Evolutionary conservation across 2,888 invertebrate genomes (phyloP).

Genomic region (Steinernema carpocapsae): DNA sequence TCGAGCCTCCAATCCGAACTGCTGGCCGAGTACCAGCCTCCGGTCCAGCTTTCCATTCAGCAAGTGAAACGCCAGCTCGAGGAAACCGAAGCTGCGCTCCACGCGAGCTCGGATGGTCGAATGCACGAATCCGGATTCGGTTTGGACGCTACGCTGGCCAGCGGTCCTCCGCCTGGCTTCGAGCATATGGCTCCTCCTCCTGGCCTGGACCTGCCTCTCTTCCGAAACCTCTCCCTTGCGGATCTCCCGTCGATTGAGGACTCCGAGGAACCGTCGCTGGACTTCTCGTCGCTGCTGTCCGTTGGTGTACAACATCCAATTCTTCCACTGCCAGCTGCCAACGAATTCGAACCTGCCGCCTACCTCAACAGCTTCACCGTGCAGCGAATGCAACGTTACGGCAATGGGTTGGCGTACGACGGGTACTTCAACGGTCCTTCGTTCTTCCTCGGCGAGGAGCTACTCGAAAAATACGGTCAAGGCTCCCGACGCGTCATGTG

Average conservation of each 20-base stretch:
- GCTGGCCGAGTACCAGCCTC: neutral
- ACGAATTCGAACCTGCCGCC: neutral
- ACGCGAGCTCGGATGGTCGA: no score
- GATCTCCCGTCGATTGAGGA: no score
- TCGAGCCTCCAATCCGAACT: slow-evolving; percentile 4
- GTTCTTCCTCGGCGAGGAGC: slow-evolving; percentile 19
- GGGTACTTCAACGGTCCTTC: slow-evolving; percentile 3
- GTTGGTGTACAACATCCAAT: no score
- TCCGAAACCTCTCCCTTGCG: no score
- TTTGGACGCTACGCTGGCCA: neutral
- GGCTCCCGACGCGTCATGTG: no score
- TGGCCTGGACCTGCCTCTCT: neutral
- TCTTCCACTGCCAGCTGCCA: neutral
- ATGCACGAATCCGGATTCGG: neutral
- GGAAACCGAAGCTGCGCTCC: no score
- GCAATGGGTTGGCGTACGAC: neutral
- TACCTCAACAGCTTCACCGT: slow-evolving; percentile 3
- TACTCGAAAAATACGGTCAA: neutral
- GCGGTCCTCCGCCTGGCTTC: slow-evolving; percentile 16
- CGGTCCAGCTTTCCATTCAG: neutral
- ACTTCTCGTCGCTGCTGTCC: no score
- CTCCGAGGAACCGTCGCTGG: no score
- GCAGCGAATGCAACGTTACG: neutral
- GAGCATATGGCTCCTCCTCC: slow-evolving; percentile 9
- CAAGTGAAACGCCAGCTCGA: neutral